These are phyloP conservation scores for Charina bottae DNA, from an alignment of 2,113 vertebrate genomes.

Conservation along the genomic window DNA sequence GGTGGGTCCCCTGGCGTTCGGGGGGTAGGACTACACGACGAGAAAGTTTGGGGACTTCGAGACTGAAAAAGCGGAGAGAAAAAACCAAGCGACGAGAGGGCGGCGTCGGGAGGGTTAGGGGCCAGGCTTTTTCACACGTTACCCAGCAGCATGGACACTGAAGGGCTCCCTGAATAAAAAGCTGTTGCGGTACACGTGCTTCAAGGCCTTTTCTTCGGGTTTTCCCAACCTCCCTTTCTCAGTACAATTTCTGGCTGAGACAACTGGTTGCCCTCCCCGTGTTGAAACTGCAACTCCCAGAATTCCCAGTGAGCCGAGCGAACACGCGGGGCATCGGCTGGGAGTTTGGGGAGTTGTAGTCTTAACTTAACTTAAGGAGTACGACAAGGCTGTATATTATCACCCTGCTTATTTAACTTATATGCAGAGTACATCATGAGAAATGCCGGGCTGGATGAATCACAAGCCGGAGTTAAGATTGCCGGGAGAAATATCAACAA, in stretches of 20 bases:
- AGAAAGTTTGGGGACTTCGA: neutral
- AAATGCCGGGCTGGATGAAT: too few relatives aligned
- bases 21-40: neutral
- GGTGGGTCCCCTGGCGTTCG: conserved; percentile 43
- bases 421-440: too few relatives aligned
- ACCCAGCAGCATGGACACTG: neutral
- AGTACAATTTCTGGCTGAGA: neutral
- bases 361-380: neutral
- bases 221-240: neutral
- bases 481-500: too few relatives aligned
- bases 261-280: neutral
- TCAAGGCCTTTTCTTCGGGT: neutral
- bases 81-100: neutral
- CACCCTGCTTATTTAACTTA: too few relatives aligned
- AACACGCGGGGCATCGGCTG: neutral
- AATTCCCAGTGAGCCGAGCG: neutral
- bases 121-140: neutral
- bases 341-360: neutral
- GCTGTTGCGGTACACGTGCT: neutral
- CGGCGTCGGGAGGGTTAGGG: neutral
- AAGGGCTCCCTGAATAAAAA: neutral
- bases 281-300: neutral
- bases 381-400: too few relatives aligned
- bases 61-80: too few relatives aligned
- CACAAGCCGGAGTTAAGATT: too few relatives aligned